Evolutionary conservation across 2,113 vertebrate species (phyloP).

Genomic region (Psettodes erumei): DNA sequence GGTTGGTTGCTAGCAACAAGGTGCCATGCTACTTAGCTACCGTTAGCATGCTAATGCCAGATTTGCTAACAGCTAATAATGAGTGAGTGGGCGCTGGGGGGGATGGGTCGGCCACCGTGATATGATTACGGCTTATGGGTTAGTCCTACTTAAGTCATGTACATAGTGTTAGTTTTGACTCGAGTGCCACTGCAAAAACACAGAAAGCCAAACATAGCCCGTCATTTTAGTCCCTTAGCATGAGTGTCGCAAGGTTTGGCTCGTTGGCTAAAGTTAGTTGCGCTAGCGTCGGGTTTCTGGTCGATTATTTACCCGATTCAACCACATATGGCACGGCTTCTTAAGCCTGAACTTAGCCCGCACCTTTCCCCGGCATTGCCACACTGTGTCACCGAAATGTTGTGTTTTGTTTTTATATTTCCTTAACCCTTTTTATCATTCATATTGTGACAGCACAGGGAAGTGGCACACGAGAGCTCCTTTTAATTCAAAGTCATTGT

Average conservation of each 20-base stretch:
- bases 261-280: conserved; percentile 23
- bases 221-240: neutral
- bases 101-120: conserved; percentile 29
- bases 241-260: neutral
- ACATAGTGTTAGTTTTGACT: neutral
- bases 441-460: no score
- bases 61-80: conserved; percentile 52
- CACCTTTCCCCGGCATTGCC: no score
- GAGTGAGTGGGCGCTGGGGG: conserved; percentile 42
- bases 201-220: neutral
- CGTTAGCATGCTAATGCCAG: conserved; percentile 65
- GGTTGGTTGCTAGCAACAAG: neutral
- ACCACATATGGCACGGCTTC: neutral
- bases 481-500: neutral
- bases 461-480: neutral
- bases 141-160: conserved; percentile 17
- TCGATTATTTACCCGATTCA: neutral
- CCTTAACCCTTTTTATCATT: neutral
- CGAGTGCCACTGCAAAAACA: neutral
- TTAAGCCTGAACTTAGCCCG: neutral
- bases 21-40: conserved; percentile 53
- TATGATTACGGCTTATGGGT: conserved; percentile 1
- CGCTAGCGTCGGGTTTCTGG: neutral
- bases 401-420: neutral
- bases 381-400: neutral